Evolutionary conservation across 2,888 invertebrate genomes (phyloP).

Genomic region (Drosophila formosana): DNA sequence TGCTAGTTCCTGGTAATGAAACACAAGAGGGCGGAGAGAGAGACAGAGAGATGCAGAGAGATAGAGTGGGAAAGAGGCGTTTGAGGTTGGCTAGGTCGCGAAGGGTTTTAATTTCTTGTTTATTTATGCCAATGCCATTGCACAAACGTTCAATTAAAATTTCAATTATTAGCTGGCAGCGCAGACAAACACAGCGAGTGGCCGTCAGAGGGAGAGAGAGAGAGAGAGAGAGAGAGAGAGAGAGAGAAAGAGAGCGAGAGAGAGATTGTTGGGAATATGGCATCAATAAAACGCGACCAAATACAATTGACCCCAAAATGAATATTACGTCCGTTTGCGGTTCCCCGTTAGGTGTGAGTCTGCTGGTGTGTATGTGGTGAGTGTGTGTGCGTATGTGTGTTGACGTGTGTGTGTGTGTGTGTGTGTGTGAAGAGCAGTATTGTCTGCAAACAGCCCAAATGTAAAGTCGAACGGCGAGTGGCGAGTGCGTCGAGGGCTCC

Average conservation of each 20-base stretch:
- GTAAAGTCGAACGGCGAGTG: conserved; percentile 15
- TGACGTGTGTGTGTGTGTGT: neutral
- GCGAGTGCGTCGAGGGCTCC: neutral
- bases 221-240: neutral
- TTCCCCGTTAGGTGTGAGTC: neutral
- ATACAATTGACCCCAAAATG: conserved; percentile 38
- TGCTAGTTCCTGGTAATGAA: neutral
- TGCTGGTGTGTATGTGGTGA: neutral
- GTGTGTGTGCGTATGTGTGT: neutral
- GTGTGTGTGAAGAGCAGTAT: neutral
- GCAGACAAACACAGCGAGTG: conserved; percentile 32
- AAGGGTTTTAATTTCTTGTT: conserved; percentile 49
- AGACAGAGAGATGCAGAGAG: neutral
- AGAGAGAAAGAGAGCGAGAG: neutral
- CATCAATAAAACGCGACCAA: conserved; percentile 28
- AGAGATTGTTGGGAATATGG: conserved; percentile 16
- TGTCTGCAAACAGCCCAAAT: conserved; percentile 8
- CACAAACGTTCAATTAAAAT: conserved; percentile 72
- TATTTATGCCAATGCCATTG: conserved; percentile 57
- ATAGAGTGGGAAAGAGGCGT: neutral
- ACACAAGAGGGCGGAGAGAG: too few relatives aligned
- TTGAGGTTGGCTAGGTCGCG: neutral
- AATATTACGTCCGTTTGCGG: conserved; percentile 26
- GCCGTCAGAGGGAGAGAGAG: neutral
- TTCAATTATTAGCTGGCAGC: conserved; percentile 68